Evolutionary conservation across 2,113 vertebrate species (phyloP), one percentile per base, ranked within the genome.

Genomic region (Oophaga pumilio): DNA sequence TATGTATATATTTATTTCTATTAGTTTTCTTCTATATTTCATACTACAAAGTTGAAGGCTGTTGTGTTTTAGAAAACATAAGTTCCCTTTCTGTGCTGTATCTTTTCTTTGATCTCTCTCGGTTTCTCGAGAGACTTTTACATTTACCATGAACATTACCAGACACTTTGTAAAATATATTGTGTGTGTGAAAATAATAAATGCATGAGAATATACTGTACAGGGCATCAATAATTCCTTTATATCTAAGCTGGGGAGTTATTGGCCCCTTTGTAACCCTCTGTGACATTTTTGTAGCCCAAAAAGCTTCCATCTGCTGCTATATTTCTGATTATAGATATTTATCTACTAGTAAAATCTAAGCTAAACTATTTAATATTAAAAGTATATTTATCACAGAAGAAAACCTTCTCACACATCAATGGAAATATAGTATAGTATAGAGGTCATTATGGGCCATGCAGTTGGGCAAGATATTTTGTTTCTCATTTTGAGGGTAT

Each of bases 121-220:
- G 4, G 13, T 79, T 79, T 53, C 76, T 79, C 76, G 59, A 57
- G 76, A 79, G 76, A 79, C 76, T 79, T 57, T n/a, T 59, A 79
- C 53, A 59, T 79, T 79, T 79, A 79, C 76, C 76, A 79, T 79
- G 76, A 79, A 79, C 76, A 79, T 79, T 59, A 79, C 53, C 76
- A 79, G 76, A 59, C 76, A 59, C 76, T 79, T 79, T 79, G 76
- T 79, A 79, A 79, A 79, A 79, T 79, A 79, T 79, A 57, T 79
- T 59, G 76, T 79, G 76, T 79, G 76, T 79, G 24, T 59, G 71
- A 79, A 78, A 79, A 79, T 79, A 79, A 79, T 57, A 79, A 79
- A 79, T 79, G 76, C 76, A 79, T 28, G 24, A 24, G 76, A 79
- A 57, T 79, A 79, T 79, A 24, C n/a, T 59, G n/a, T 79, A 26